Conservation (phyloP, 2,797 vertebrate species). For the Gastrophryne carolinensis region DNA sequence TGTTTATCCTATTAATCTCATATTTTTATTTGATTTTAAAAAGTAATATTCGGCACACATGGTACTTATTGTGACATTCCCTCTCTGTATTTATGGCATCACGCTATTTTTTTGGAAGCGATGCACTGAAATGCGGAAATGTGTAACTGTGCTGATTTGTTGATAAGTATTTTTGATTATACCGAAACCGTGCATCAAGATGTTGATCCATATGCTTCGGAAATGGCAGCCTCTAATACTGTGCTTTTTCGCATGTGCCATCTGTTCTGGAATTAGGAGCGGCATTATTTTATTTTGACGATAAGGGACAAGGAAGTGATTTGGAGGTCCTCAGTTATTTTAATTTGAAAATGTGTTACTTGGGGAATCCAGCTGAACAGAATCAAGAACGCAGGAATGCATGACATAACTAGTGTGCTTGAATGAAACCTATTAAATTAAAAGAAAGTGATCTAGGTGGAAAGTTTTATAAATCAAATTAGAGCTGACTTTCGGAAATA, state of each 20-base stretch:
- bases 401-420: too few relatives aligned
- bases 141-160: conserved; percentile 42
- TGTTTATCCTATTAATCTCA: too few relatives aligned
- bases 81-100: background rate
- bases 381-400: background rate
- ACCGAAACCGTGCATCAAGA: conserved; percentile 43
- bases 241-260: conserved; percentile 45
- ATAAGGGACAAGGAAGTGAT: conserved; percentile 49
- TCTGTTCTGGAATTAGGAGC: conserved; percentile 42
- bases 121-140: conserved; percentile 15
- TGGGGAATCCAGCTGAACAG: conserved; percentile 8
- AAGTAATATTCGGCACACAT: background rate
- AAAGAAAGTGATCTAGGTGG: too few relatives aligned
- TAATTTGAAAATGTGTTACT: conserved; percentile 32
- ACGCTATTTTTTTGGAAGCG: background rate
- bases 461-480: too few relatives aligned
- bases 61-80: background rate
- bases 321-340: conserved; percentile 19
- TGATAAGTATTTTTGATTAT: conserved; percentile 56
- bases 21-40: too few relatives aligned
- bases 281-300: conserved; percentile 48
- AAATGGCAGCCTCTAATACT: conserved; percentile 57
- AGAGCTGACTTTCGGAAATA: too few relatives aligned
- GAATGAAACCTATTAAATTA: too few relatives aligned
- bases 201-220: conserved; percentile 50